Percentiles rank a stretch among this genome's conserved stretches.
These are phyloP conservation scores for Megaceryle torquata DNA, from an alignment of 2,113 vertebrate species.

Conservation along the genomic window DNA sequence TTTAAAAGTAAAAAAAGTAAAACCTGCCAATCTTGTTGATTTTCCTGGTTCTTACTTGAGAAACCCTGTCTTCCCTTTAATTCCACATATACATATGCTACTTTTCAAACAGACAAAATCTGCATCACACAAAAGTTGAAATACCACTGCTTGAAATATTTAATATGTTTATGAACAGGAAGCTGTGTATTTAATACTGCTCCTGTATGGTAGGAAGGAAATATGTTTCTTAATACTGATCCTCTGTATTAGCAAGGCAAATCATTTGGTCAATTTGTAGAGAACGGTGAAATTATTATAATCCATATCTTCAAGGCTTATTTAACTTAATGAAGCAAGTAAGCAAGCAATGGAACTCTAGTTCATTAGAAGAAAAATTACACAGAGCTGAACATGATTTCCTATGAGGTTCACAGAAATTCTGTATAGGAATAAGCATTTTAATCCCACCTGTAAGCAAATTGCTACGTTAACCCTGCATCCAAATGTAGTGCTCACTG, in stretches of 20 bases:
- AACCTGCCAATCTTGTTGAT: background rate
- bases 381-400: background rate
- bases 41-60: background rate
- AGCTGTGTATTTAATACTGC: background rate
- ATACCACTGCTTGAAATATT: background rate
- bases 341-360: background rate
- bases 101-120: background rate
- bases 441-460: constrained; percentile 89
- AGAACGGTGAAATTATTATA: background rate
- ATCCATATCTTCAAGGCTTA: background rate
- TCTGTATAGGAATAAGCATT: background rate
- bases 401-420: background rate
- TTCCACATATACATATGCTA: background rate
- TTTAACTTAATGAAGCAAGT: background rate
- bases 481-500: constrained; percentile 96
- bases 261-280: background rate
- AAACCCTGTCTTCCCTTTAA: background rate
- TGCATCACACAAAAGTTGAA: background rate
- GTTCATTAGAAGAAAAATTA: background rate
- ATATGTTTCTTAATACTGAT: background rate
- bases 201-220: background rate
- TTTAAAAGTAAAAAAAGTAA: background rate
- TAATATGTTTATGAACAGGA: background rate
- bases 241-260: background rate
- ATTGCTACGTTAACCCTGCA: constrained; percentile 96